These are phyloP conservation scores for Drosophila engyochracea DNA, from an alignment of 2,888 invertebrate species.

Conservation along the genomic window DNA sequence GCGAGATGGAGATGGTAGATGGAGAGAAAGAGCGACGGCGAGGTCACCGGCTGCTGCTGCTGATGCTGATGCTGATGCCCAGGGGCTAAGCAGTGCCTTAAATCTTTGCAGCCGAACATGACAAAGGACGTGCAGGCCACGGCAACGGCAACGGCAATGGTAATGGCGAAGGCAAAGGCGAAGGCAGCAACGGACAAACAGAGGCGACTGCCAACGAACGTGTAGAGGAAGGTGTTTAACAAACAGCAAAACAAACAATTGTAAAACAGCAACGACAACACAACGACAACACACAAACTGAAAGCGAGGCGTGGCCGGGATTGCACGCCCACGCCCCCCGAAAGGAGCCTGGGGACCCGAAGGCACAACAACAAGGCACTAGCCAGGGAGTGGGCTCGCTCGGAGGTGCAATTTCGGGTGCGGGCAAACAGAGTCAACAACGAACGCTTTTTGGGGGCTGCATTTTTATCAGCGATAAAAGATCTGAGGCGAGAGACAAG, in stretches of 20 bases:
- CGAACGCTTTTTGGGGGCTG: constrained; percentile 43
- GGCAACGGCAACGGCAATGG: constrained; percentile 20
- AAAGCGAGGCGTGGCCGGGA: constrained; percentile 69
- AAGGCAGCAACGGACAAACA: constrained; percentile 42
- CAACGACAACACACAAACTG: constrained; percentile 47
- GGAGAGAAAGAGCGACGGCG: constrained; percentile 40
- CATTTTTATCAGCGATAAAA: constrained; percentile 77
- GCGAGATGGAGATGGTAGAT: constrained; percentile 28
- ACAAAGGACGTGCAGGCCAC: constrained; percentile 75
- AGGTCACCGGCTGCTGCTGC: constrained; percentile 50
- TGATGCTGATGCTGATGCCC: constrained; percentile 45
- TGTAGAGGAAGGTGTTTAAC: constrained; percentile 84
- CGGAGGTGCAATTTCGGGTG: constrained; percentile 49
- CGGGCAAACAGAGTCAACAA: constrained; percentile 38
- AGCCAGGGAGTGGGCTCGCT: constrained; percentile 50
- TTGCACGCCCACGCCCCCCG: constrained; percentile 67
- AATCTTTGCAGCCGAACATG: constrained; percentile 74
- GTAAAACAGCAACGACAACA: constrained; percentile 72
- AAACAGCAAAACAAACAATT: constrained; percentile 84
- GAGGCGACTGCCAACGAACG: constrained; percentile 71
- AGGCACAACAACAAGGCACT: constrained; percentile 15
- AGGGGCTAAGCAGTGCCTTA: constrained; percentile 63
- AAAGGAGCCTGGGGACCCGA: constrained; percentile 29
- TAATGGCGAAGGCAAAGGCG: neutral
- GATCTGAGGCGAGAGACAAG: constrained; percentile 68